Conservation (phyloP, 1,140 invertebrate genomes). For the Trypoxylus dichotomus region DNA sequence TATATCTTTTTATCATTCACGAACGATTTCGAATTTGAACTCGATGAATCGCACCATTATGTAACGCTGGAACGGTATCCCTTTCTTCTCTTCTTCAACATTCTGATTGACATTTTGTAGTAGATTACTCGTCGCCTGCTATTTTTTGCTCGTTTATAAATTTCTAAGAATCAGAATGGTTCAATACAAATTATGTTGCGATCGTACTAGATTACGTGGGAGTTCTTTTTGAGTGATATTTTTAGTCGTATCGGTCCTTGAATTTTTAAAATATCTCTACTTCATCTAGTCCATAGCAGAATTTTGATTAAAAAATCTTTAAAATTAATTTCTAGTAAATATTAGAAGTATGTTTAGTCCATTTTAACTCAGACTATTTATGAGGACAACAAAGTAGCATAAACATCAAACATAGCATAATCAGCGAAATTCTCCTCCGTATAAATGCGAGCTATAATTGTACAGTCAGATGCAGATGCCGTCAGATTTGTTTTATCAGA, state of each 20-base stretch:
- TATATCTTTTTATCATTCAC: background rate
- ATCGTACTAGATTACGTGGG: background rate
- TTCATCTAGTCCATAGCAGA: background rate
- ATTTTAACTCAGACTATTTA: no score
- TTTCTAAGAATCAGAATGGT: background rate
- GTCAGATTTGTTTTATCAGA: no score
- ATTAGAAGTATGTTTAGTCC: background rate
- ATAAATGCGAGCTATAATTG: no score
- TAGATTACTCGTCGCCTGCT: background rate
- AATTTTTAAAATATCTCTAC: background rate
- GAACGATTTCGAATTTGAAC: background rate
- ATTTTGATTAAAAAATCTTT: background rate
- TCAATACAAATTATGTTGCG: background rate
- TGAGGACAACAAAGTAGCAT: no score
- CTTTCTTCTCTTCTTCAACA: background rate
- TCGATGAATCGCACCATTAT: background rate
- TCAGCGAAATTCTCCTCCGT: no score
- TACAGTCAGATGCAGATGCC: no score
- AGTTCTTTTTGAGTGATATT: no score
- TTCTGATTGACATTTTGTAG: background rate
- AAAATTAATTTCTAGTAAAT: no score
- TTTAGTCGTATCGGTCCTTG: background rate
- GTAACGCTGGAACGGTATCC: background rate
- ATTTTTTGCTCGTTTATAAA: background rate
- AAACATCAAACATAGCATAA: no score